Percentiles rank a stretch among this genome's conserved stretches.
Evolutionary conservation across 2,888 invertebrate genomes (phyloP).

Genomic region (Agonum fuliginosum): DNA sequence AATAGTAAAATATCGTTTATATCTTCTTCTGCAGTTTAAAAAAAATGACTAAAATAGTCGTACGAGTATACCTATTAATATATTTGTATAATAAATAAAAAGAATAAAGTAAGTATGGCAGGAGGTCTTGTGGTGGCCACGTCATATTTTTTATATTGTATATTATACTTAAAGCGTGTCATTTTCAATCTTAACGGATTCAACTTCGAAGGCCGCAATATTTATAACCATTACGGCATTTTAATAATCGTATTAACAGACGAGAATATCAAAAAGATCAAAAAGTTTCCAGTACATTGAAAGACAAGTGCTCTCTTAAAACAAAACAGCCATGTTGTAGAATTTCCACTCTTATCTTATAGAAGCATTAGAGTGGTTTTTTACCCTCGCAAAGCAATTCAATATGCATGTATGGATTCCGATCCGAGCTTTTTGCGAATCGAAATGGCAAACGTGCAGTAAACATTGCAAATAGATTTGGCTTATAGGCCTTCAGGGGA

Average conservation of each 20-base stretch:
- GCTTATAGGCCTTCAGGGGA: slow-evolving; percentile 1
- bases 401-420: slow-evolving; percentile 45
- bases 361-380: neutral
- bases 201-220: no score
- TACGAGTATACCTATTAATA: no score
- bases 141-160: no score
- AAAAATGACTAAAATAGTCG: no score
- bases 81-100: no score
- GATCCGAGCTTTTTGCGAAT: slow-evolving; percentile 38
- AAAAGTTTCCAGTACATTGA: slow-evolving; percentile 31
- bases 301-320: slow-evolving; percentile 10
- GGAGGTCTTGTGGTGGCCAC: no score
- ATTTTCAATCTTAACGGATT: no score
- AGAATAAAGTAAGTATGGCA: no score
- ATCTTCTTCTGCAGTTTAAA: no score
- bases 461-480: slow-evolving; percentile 44
- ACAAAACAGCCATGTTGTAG: slow-evolving; percentile 1
- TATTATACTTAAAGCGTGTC: no score
- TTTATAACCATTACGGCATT: no score
- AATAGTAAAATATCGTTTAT: no score
- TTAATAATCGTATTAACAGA: neutral
- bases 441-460: slow-evolving; percentile 45
- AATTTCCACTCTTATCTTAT: neutral
- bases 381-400: slow-evolving; percentile 2
- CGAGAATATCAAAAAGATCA: neutral